These are phyloP conservation scores for Porites cylindrica DNA, from an alignment of 92 coral and sea anemone genomes.

Conservation along the genomic window DNA sequence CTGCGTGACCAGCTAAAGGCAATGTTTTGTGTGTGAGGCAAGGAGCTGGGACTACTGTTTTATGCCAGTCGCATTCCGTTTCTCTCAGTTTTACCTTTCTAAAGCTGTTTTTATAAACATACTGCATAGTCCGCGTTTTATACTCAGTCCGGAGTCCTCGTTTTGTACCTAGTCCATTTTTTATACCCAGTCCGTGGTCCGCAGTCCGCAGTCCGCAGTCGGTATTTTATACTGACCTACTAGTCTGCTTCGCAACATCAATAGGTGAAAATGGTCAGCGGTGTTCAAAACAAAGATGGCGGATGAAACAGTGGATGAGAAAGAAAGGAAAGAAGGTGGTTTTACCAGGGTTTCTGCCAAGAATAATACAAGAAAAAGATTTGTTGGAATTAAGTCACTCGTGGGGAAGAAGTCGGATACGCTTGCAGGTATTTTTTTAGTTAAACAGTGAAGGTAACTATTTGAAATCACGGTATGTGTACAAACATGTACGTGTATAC, in stretches of 20 bases:
- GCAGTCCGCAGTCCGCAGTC: too few species aligned
- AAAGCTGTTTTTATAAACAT: too few species aligned
- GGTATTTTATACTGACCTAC: too few species aligned
- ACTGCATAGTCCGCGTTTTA: too few species aligned
- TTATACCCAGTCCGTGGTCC: too few species aligned
- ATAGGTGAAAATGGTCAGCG: neutral
- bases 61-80: too few species aligned
- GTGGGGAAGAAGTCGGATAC: conserved; percentile 50
- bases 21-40: too few species aligned
- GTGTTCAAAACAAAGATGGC: conserved; percentile 22
- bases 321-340: neutral
- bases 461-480: neutral
- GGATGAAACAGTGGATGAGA: neutral
- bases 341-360: conserved; percentile 77
- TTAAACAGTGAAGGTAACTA: neutral
- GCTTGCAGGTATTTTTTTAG: conserved; percentile 55
- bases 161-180: too few species aligned
- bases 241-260: neutral
- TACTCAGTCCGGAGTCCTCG: too few species aligned
- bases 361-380: conserved; percentile 73
- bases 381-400: conserved; percentile 81
- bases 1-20: too few species aligned
- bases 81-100: too few species aligned
- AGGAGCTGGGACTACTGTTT: too few species aligned
- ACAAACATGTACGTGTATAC: neutral